Conservation (phyloP, 2,113 vertebrate genomes). For the Sula dactylatra region DNA sequence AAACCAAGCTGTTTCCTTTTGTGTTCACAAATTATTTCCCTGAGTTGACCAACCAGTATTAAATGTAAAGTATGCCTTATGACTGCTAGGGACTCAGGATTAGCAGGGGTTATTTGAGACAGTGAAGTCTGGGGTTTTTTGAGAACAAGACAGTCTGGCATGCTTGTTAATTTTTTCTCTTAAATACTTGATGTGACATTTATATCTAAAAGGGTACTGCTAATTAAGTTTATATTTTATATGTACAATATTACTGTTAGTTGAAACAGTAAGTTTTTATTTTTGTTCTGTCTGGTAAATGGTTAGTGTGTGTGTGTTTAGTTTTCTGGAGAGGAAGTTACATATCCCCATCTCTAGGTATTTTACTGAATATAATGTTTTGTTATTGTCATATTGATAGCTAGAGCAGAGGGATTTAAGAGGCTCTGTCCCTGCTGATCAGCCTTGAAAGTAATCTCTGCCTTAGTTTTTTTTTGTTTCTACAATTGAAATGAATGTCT, state of each 20-base stretch:
- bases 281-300: background rate
- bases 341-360: background rate
- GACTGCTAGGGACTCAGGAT: background rate
- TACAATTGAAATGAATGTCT: background rate
- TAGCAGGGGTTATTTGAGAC: background rate
- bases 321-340: background rate
- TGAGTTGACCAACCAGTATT: slow-evolving; percentile 2
- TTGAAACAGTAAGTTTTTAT: background rate
- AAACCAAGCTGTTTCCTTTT: slow-evolving; percentile 18
- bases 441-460: background rate
- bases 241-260: fast-evolving
- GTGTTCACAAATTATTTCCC: background rate
- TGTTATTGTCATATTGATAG: background rate
- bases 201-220: background rate
- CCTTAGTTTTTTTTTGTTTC: background rate
- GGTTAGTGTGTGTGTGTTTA: background rate
- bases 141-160: background rate
- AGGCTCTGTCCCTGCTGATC: background rate
- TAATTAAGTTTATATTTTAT: background rate
- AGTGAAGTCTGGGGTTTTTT: background rate
- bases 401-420: background rate
- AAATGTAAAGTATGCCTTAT: background rate
- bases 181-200: background rate
- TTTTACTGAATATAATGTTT: background rate
- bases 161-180: background rate